Evolutionary conservation across 2,113 vertebrate species (phyloP).

Genomic region (Oceanodroma tethys): DNA sequence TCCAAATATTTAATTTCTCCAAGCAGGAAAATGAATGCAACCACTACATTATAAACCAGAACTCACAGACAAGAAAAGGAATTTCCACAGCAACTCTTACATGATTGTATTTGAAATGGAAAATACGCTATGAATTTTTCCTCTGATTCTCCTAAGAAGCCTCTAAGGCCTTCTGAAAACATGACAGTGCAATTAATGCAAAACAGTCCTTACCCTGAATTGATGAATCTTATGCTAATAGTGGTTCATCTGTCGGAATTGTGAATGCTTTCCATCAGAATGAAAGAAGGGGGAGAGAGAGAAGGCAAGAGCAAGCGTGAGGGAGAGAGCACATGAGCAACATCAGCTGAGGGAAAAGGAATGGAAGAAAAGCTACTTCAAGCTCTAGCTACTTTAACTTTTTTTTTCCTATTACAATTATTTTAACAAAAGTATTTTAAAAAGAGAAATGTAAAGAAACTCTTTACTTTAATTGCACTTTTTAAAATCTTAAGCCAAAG

Average conservation of each 20-base stretch:
- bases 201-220: neutral
- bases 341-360: neutral
- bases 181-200: neutral
- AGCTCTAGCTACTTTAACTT: neutral
- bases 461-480: neutral
- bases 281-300: neutral
- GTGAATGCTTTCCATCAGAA: neutral
- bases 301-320: neutral
- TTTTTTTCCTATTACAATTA: neutral
- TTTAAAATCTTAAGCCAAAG: neutral
- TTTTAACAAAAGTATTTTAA: neutral
- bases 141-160: neutral
- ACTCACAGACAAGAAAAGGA: neutral
- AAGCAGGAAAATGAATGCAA: neutral
- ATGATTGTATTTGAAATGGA: neutral
- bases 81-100: neutral
- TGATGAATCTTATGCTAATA: neutral
- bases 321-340: fast-evolving
- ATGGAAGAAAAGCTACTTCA: neutral
- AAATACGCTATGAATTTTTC: neutral
- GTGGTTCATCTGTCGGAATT: neutral
- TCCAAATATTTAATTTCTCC: neutral
- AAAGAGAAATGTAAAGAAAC: neutral
- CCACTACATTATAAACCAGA: neutral
- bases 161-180: neutral